These are phyloP conservation scores for Alfaro cultratus DNA, from an alignment of 2,797 vertebrate species.

Conservation along the genomic window DNA sequence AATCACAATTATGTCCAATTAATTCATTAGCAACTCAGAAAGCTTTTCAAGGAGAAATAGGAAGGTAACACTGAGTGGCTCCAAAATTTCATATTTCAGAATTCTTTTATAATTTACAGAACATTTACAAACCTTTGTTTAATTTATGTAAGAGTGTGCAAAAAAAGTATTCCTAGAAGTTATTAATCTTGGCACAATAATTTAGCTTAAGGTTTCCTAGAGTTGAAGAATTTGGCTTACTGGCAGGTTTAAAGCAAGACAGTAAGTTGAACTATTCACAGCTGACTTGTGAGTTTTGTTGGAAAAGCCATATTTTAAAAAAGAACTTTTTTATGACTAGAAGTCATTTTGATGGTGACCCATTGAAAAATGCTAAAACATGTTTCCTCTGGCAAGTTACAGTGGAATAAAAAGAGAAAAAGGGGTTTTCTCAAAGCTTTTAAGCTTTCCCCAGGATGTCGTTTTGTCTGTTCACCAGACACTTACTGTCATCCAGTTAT, in stretches of 20 bases:
- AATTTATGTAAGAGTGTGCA: not conserved
- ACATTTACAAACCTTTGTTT: not conserved
- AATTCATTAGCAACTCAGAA: not conserved
- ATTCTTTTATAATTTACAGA: not conserved
- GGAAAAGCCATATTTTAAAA: not conserved
- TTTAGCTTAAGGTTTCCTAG: not conserved
- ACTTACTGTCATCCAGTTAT: conserved; percentile 12
- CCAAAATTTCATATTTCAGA: not conserved
- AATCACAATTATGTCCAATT: no score
- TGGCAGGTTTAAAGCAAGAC: not conserved
- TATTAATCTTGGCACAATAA: not conserved
- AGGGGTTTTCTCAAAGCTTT: not conserved
- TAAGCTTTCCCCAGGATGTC: conserved; percentile 2
- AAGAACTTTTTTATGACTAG: not conserved
- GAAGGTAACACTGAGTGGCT: not conserved
- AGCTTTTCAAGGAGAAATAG: no score
- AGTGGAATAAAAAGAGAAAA: not conserved
- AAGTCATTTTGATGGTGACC: not conserved
- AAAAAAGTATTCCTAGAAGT: not conserved
- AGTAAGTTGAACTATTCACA: not conserved
- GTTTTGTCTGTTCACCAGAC: conserved; percentile 6
- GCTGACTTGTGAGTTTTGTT: not conserved
- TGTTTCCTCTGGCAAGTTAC: not conserved
- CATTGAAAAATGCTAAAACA: conserved; percentile 6
- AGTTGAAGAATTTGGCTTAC: not conserved